phyloP scores from a whole-genome alignment of 35 echinoderm and acorn worm genomes.

The Apostichopus californicus region DNA sequence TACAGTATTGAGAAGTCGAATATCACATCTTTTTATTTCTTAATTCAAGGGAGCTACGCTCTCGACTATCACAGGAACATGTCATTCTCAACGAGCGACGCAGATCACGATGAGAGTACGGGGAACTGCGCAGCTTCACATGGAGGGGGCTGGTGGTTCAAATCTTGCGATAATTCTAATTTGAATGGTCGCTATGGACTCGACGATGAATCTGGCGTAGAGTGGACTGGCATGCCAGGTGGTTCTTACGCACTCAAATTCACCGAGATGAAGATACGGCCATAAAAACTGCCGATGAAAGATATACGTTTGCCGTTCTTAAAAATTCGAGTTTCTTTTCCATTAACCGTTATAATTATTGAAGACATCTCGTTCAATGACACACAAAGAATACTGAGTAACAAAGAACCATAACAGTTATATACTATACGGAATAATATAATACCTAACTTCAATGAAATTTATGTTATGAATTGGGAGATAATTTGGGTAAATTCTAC shows the following conservation, averaged over 20 bases:
- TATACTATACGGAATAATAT: no score
- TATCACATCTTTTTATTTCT: not conserved
- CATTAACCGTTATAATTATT: no score
- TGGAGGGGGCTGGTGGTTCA: not conserved
- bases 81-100: not conserved
- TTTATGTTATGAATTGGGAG: no score
- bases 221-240: not conserved
- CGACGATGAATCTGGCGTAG: not conserved
- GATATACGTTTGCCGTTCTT: no score
- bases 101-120: not conserved
- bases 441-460: no score
- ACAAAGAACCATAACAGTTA: no score
- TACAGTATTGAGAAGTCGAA: no score
- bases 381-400: no score
- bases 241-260: not conserved
- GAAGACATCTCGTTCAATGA: no score
- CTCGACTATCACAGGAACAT: not conserved
- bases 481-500: no score
- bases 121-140: not conserved
- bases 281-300: not conserved
- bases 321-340: no score
- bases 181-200: not conserved
- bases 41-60: not conserved
- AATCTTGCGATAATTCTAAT: not conserved
- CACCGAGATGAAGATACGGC: constrained; percentile 3